Percentiles rank a stretch among this genome's conserved stretches.
Conservation (phyloP, 2,113 vertebrate genomes). For the Dipodomys merriami region DNA sequence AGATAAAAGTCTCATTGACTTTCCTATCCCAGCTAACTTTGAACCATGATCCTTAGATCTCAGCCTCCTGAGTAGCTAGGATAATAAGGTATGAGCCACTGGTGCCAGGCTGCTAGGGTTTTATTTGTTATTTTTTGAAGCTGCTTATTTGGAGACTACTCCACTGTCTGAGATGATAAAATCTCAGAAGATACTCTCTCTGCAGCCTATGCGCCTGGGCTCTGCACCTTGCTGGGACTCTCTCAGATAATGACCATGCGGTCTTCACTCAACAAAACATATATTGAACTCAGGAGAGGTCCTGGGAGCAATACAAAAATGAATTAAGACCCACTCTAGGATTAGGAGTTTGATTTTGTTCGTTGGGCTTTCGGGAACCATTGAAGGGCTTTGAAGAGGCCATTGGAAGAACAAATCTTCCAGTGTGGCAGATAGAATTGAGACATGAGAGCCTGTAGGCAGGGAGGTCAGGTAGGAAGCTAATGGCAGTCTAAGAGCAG, state of each 20-base stretch:
- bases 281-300: background rate
- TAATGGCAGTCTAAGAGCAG: background rate
- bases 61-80: no score
- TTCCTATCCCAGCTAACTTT: no score
- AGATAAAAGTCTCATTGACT: no score
- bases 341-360: slow-evolving; percentile 28
- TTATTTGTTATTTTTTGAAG: background rate
- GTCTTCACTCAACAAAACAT: slow-evolving; percentile 19
- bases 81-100: no score
- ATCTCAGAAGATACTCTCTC: background rate
- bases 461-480: background rate
- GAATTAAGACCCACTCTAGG: slow-evolving; percentile 5
- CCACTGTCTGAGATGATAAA: background rate
- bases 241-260: background rate
- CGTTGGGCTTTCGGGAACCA: slow-evolving; percentile 18
- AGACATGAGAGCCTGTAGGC: background rate
- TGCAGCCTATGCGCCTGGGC: background rate
- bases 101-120: background rate
- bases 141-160: background rate
- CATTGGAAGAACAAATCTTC: background rate
- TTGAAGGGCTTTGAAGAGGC: slow-evolving; percentile 19
- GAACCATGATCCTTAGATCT: no score
- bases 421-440: background rate
- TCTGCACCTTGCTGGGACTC: background rate
- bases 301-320: slow-evolving; percentile 25